Evolutionary conservation across 37 sponge, comb jelly and placozoan genomes (phyloP), one percentile per base, ranked within the genome.

Genomic region (Petrosia ficiformis): DNA sequence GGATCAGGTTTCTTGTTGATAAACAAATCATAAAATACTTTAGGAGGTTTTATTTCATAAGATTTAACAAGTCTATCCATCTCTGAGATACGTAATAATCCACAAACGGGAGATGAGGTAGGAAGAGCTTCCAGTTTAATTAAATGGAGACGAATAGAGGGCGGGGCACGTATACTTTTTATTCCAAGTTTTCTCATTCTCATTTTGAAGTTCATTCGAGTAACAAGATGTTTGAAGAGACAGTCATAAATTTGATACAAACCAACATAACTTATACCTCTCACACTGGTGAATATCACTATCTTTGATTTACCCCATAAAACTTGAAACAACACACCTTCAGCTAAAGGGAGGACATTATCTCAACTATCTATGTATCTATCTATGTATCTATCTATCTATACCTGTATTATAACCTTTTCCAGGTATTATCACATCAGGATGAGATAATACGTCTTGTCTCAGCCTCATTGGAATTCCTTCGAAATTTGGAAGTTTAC

Each of bases 111-210:
- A 32, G 79, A 84, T 52, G 75, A 61, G 2, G 66, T 59, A 3
- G 90, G 85, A 29, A 84, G 86, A 39, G 81, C 70, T 22, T 54
- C 70, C 10, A 90, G 86, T 10, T 74, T 72, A 8, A 90, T 84
- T 44, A 90, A 70, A 31, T 71, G 66, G 65, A 76, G 68, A 5
- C 90, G 65, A 3, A 90, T 80, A 26, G 35, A 52, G 0, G 90
- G 77, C 22, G 90, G 71, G 33, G 86, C 81, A 34, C 90, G 72
- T 52, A 80, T 84, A 42, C 85, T 90, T 4, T 80, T 60, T 11
- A 90, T 67, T 25, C 76, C 67, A 35, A 84, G 82, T 63, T 90
- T 90, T 26, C 90, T 64, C 90, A 90, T 90, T 2, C 90, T 40
- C 65, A 80, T 76, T 31, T 84, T 90, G 75, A 90, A 84, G 81